Evolutionary conservation across 2,113 vertebrate genomes (phyloP).

Genomic region (Myanophis thanlyinensis): DNA sequence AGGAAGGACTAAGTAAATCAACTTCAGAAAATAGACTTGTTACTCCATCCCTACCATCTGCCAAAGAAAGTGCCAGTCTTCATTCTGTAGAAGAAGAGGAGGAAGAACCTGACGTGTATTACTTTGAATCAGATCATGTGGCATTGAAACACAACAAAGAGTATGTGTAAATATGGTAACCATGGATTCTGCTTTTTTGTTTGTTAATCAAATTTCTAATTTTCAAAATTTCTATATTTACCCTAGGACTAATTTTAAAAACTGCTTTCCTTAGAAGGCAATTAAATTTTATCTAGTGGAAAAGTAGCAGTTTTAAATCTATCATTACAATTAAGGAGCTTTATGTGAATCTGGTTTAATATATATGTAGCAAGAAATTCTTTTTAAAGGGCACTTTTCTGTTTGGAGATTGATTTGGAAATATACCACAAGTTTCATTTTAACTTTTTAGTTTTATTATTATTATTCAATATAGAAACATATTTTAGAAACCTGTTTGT

Average conservation of each 20-base stretch:
- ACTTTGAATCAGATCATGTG: slow-evolving; percentile 99
- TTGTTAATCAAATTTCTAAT: slow-evolving; percentile 55
- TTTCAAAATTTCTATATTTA: slow-evolving; percentile 26
- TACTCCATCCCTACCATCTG: slow-evolving; percentile 70
- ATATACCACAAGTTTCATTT: slow-evolving; percentile 28
- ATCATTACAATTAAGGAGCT: slow-evolving; percentile 27
- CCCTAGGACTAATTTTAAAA: slow-evolving; percentile 16
- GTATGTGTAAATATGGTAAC: slow-evolving; percentile 92
- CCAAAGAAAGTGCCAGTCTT: slow-evolving; percentile 82
- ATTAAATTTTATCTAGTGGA: background rate
- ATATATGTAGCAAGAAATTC: slow-evolving; percentile 33
- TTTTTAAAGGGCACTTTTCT: slow-evolving; percentile 25
- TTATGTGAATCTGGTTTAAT: slow-evolving; percentile 54
- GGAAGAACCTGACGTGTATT: slow-evolving; percentile 98
- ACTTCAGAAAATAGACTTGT: slow-evolving; percentile 65
- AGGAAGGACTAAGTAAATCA: slow-evolving; percentile 69
- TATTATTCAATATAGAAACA: slow-evolving; percentile 4
- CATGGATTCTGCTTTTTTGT: slow-evolving; percentile 79
- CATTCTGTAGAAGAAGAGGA: slow-evolving; percentile 86
- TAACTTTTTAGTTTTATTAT: background rate
- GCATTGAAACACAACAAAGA: slow-evolving; percentile 99
- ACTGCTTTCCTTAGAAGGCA: background rate
- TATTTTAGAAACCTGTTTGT: background rate
- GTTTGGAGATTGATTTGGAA: slow-evolving; percentile 6
- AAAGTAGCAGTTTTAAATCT: background rate